phyloP scores from a whole-genome alignment of 2,797 vertebrate genomes.

The Enteromius anoplus region DNA sequence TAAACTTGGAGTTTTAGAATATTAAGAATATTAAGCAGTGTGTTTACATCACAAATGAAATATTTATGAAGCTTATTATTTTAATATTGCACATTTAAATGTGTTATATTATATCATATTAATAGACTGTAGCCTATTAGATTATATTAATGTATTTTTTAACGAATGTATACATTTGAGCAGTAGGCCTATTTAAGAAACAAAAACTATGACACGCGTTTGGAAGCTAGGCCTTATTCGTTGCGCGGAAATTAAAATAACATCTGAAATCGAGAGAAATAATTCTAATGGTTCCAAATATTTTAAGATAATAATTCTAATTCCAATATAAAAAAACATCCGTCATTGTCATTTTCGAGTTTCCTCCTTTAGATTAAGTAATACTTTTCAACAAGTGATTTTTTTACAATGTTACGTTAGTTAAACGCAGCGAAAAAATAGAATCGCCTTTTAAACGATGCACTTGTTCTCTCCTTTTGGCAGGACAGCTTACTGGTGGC shows the following conservation, averaged over 20 bases:
- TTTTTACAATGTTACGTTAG: background rate
- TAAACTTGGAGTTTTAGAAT: background rate
- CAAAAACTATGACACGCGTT: background rate
- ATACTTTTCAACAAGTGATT: background rate
- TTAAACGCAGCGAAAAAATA: background rate
- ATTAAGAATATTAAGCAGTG: no score
- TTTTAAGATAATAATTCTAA: background rate
- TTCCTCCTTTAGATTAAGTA: background rate
- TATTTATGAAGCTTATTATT: background rate
- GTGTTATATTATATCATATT: background rate
- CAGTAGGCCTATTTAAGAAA: background rate
- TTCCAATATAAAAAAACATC: background rate
- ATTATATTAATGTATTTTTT: background rate
- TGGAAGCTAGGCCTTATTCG: background rate
- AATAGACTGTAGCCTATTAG: background rate
- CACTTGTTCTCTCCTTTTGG: constrained; percentile 40
- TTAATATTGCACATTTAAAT: background rate
- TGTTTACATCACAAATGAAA: background rate
- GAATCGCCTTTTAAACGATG: background rate
- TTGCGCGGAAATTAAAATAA: background rate
- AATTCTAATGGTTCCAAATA: background rate
- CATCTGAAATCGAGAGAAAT: background rate
- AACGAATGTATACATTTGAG: background rate
- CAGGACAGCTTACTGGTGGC: constrained; percentile 88
- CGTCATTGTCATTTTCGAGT: background rate